Evolutionary conservation across 1,140 invertebrate species (phyloP), one percentile per base, ranked within the genome.

Genomic region (Drosophila tsacasi): DNA sequence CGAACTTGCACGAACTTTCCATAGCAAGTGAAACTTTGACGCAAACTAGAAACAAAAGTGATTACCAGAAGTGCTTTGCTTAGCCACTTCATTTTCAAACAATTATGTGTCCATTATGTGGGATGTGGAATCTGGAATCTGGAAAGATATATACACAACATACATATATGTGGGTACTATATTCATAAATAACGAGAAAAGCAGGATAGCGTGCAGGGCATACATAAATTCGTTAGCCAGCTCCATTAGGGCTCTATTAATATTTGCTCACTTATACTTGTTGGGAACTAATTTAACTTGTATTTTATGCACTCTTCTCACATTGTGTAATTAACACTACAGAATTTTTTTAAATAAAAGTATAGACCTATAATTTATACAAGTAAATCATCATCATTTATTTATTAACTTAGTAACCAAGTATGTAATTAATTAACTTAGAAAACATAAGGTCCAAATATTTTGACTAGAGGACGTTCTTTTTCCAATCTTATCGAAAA

Each of bases 91-190:
- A 57, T 57, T 57, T 40, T 40, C 54, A 57, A 57, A 57, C 54
- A 57, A 57, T 57, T 57, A 57, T 57, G 35, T 57, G 35, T 39
- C 54, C 54, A 57, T 57, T 57, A 57, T 39, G 32, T 37, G 52
- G 32, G 32, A 55, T 54, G 19, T 37, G 52, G 30, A 23, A 37
- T 23, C 52, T 37, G 52, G 30, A 23, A 37, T 23, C 52, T 3
- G 27, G n/a, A n/a, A 4, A 52, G n/a, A 52, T 19, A 52, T 52
- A 19, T 12, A 27, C 9, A n/a, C 21, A 46, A 46, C 44, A 47
- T 13, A 21, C 7, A 23, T 30, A 30, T 27, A 27, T 25, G 13
- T 17, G 13, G 1, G n/a, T 10, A 25, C 1, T 32, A 54, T 23
- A 57, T 25, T 37, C 32, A 37, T 55, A 55, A 55, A 55, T 55